Base-by-base conservation (phyloP, 2,888 invertebrate genomes). In the Eupithecia subfuscata region DNA sequence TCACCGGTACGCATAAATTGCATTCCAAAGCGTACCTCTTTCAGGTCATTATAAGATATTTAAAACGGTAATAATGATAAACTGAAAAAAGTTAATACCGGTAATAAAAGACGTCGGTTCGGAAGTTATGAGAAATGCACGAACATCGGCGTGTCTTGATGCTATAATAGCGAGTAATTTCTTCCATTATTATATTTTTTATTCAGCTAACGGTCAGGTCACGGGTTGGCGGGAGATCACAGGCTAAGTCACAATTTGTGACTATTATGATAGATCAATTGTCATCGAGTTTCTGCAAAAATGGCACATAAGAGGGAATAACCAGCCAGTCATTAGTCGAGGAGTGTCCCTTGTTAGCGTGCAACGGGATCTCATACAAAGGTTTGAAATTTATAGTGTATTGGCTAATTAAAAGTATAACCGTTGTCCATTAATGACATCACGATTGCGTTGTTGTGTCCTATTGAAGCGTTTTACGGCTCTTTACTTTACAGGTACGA, bases 301-400 rank as follows among this genome's bases (percentile, higher is more conserved):
- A 71, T 56, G 56, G 79, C 81, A 82, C 84, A 86, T 84, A 86
- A 85, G 82, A 83, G 88, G 83, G 87, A 90, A 91, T 91, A 91
- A 90, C 89, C 89, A 87, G 86, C 85, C 84, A 88, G 86, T 90
- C 89, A 92, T 92, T 91, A 92, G 86, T 84, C 82, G 83, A 82
- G 80, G 76, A 82, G 82, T 79, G 82, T 83, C 79, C 82, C 82
- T 76, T 80, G 80, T 80, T 82, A 81, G 81, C 75, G 84, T 40
- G 70, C 80, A 86, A 92, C 93, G 92, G 94, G 89, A 91, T 91
- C 90, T 92, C 93, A 92, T 92, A 30, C 92, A 89, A 86, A 81
- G 90, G 87, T 88, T 90, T 91, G 90, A 92, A 93, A 92, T 93
- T 91, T 93, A 92, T 93, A 89, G 91, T 89, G 89, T 91, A 90